A percentile compares a stretch with the other conserved stretches of the same genome.
phyloP scores from a whole-genome alignment of 2,797 vertebrate species.

The Intellagama lesueurii region DNA sequence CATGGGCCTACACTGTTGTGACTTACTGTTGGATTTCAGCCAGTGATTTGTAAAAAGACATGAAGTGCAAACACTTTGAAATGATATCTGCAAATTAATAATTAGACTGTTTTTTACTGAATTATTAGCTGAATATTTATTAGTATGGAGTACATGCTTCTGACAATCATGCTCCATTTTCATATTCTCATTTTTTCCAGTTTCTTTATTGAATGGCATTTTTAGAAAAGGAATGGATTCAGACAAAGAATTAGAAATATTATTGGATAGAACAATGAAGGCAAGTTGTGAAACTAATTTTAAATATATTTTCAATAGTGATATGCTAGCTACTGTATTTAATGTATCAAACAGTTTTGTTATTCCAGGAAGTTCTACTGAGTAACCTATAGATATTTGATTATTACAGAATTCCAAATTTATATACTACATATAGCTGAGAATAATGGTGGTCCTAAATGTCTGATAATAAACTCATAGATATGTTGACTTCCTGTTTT shows the following conservation, averaged over 20 bases:
- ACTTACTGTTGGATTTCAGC: too few relatives aligned
- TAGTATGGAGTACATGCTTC: neutral
- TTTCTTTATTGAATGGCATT: neutral
- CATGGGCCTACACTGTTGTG: too few relatives aligned
- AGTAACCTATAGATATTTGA: too few relatives aligned
- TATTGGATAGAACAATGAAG: conserved; percentile 13
- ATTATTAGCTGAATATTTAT: neutral
- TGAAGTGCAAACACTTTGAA: neutral
- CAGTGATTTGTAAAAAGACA: neutral
- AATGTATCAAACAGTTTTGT: neutral
- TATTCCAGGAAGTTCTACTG: neutral
- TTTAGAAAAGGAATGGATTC: neutral
- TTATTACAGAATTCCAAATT: too few relatives aligned
- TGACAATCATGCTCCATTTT: neutral
- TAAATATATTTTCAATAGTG: neutral
- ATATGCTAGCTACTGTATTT: neutral
- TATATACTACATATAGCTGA: neutral
- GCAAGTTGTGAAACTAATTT: neutral
- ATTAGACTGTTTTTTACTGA: neutral
- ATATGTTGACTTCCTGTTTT: neutral
- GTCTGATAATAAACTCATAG: neutral
- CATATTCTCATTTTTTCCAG: conserved; percentile 17
- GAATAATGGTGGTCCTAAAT: neutral
- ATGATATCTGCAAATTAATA: neutral
- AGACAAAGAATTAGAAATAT: conserved; percentile 13